Evolutionary conservation across 2,797 vertebrate species (phyloP), one percentile per base, ranked within the genome.

Genomic region (Pantherophis alleghaniensis): DNA sequence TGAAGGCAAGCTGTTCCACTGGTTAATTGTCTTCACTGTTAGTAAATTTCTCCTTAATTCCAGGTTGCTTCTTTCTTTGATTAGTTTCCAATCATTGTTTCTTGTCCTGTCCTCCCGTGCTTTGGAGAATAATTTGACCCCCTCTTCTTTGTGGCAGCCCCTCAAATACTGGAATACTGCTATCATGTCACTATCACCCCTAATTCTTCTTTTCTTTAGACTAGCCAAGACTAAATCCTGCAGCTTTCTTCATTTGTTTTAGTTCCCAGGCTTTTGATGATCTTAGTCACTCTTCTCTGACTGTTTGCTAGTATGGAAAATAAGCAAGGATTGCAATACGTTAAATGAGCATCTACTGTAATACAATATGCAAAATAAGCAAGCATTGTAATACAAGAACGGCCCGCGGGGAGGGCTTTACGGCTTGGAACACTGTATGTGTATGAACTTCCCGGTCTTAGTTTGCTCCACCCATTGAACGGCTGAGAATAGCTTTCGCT

Each of bases 351-450:
- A 42, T 11, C 61, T 24, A 47, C 20, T 83, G 37, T 24, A 12
- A 83, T 24, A 12, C 37, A 83, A 47, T 12, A 83, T 24, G 74
- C 20, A 24, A 47, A 83, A 24, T 11, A 42, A 79, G 37, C 37
- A 32, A 7, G 66, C 16, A 11, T 11, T 79, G 37, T 42, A 42
- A 22, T 22, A 10, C 37, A 42, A 24, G 37, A 79, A 79, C 9
- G 9, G 51, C 4, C 3, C 0, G 9, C 20, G 20, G 20, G 1
- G 37, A 22, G 37, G 0, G 1, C 16, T 42, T 79, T 22, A 2
- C 20, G 11, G 74, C 20, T 79, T 79, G 74, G 37, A 10, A 42
- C 12, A 79, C 66, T 3, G 32, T 37, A 20, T 20, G 32, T 0
- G 1, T 79, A 24, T 24, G 74, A 12, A 42, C 74, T 79, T 79